Evolutionary conservation across 1,140 invertebrate genomes (phyloP), one percentile per base, ranked within the genome.

Genomic region (Acyrthosiphon pisum): DNA sequence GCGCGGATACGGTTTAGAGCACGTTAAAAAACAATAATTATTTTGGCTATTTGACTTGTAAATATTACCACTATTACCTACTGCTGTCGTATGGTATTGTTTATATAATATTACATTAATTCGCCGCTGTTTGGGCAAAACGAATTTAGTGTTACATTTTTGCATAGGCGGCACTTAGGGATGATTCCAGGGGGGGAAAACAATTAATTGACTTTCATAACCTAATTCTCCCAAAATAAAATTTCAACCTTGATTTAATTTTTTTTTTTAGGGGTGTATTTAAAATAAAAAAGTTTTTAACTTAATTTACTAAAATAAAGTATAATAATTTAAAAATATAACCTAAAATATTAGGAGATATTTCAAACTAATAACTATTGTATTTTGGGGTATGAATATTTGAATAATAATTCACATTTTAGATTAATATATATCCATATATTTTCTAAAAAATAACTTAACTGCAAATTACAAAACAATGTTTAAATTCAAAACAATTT

Each of bases 131-230:
- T 86, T 18, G 3, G 4, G 11, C 6, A 46, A 86, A 46, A 86
- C 48, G 14, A 46, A 26, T 18, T 46, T 46, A 46, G 14, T 30
- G 35, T 83, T 23, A 37, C 26, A 46, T 30, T 26, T 41, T n/a
- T n/a, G n/a, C 68, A 81, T 83, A 37, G 20, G 76, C 76, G 18
- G 35, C n/a, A 83, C 76, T 83, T 83, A 14, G 76, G 35, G 76
- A 83, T 83, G 76, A 41, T 83, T 83, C 76, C 35, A 41, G 76
- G 20, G 20, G n/a, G 68, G 68, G n/a, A 18, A 83, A 83, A 83
- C 76, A 83, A 83, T 37, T 83, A 83, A 41, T 83, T 83, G 76
- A 83, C 76, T 83, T 83, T 83, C 76, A 37, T 22, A 60, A 83
- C 37, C 81, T 18, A 37, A 83, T 83, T 41, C 6, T 83, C 37